These are phyloP conservation scores for Miichthys miiuy DNA, from an alignment of 2,797 vertebrate genomes.

Conservation along the genomic window DNA sequence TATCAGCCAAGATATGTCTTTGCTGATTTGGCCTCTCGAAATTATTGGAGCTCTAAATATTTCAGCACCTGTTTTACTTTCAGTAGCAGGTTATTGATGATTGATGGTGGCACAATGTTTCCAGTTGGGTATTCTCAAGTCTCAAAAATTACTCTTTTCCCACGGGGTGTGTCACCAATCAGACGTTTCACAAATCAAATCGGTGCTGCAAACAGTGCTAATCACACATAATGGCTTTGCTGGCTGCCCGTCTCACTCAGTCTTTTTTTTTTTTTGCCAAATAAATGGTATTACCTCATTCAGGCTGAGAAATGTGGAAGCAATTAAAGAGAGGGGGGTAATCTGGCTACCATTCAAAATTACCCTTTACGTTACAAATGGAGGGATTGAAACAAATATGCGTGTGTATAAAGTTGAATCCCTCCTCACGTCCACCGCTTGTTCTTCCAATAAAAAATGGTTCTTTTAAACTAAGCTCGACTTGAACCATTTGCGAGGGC, in stretches of 20 bases:
- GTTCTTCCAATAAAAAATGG: constrained; percentile 54
- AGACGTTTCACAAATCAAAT: constrained; percentile 76
- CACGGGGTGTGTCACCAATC: constrained; percentile 65
- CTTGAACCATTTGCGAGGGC: constrained; percentile 65
- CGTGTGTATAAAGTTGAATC: constrained; percentile 54
- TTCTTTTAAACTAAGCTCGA: constrained; percentile 50
- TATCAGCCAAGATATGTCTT: constrained; percentile 32
- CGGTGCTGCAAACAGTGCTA: constrained; percentile 72
- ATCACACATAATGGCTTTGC: constrained; percentile 81
- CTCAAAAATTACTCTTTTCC: constrained; percentile 42
- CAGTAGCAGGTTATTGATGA: constrained; percentile 70
- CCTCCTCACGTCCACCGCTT: constrained; percentile 55
- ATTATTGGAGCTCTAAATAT: constrained; percentile 17
- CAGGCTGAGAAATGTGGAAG: constrained; percentile 82
- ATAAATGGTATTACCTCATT: constrained; percentile 84
- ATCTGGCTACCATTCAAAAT: constrained; percentile 78
- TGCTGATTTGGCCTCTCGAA: constrained; percentile 17
- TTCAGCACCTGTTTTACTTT: constrained; percentile 57
- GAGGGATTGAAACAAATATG: constrained; percentile 71
- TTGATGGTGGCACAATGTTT: constrained; percentile 60
- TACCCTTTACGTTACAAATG: constrained; percentile 63
- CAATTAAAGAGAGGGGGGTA: constrained; percentile 77
- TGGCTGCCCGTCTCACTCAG: constrained; percentile 72
- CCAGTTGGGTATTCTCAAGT: constrained; percentile 49
- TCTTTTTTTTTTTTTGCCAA: constrained; percentile 50